Conservation (phyloP, 2,888 invertebrate species). For the Mythimna ferrago region DNA sequence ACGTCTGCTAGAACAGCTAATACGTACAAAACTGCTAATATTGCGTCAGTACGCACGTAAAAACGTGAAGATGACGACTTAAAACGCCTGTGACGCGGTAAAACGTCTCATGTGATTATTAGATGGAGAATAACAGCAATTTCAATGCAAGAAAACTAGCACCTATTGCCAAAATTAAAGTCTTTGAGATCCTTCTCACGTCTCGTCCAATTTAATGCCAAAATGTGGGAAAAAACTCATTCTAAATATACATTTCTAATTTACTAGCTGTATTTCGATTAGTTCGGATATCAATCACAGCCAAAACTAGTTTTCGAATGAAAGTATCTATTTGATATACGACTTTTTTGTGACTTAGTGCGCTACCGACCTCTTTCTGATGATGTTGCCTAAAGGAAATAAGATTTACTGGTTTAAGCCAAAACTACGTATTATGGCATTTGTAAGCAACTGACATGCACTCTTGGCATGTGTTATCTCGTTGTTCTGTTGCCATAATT, state of each 20-base stretch:
- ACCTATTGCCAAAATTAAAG: constrained; percentile 42
- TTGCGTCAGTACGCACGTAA: constrained; percentile 62
- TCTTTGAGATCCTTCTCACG: constrained; percentile 22
- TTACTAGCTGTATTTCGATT: constrained; percentile 56
- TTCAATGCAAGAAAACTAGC: constrained; percentile 33
- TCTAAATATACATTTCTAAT: constrained; percentile 55
- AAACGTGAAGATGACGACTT: constrained; percentile 54
- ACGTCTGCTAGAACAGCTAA: constrained; percentile 62
- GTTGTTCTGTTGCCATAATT: constrained; percentile 29
- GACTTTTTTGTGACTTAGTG: constrained; percentile 48
- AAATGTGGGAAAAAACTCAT: constrained; percentile 50
- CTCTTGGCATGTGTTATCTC: constrained; percentile 38
- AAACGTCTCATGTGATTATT: constrained; percentile 41
- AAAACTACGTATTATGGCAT: constrained; percentile 40
- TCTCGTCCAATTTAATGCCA: constrained; percentile 45
- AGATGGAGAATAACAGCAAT: constrained; percentile 30
- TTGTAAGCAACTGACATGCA: constrained; percentile 42
- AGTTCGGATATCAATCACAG: constrained; percentile 58
- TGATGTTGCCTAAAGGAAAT: constrained; percentile 31
- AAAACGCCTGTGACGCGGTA: constrained; percentile 50
- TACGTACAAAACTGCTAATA: constrained; percentile 49
- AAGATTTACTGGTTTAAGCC: constrained; percentile 33
- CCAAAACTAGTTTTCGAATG: constrained; percentile 60
- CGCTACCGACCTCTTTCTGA: constrained; percentile 48
- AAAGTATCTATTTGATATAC: constrained; percentile 61